Percentiles rank a stretch among this genome's conserved stretches.
phyloP scores from a whole-genome alignment of 1,140 invertebrate genomes.

The Conus ventricosus region DNA sequence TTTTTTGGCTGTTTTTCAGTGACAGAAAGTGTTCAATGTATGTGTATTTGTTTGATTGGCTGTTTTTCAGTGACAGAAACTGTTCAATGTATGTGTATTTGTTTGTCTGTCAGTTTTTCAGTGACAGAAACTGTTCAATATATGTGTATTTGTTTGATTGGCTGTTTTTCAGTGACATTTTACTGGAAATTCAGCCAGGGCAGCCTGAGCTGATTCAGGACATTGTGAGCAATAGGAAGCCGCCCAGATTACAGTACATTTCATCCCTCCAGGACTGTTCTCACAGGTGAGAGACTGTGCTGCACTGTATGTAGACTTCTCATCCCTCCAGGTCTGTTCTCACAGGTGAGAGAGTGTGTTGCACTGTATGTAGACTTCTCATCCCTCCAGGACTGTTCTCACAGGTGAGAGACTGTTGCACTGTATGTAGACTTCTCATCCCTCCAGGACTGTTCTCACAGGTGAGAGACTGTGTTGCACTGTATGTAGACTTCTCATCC shows the following conservation, averaged over 20 bases:
- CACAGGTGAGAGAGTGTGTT: too few relatives aligned
- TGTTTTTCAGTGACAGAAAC: too few relatives aligned
- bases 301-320: too few relatives aligned
- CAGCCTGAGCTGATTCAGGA: neutral
- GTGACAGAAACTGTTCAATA: too few relatives aligned
- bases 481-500: neutral
- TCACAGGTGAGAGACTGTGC: neutral
- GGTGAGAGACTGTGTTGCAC: too few relatives aligned
- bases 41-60: too few relatives aligned
- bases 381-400: neutral
- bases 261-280: neutral
- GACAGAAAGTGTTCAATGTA: too few relatives aligned
- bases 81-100: too few relatives aligned
- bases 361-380: neutral
- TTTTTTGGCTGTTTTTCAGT: too few relatives aligned
- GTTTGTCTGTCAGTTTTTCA: too few relatives aligned
- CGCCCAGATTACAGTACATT: neutral
- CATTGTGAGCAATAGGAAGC: neutral
- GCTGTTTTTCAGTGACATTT: conserved; percentile 17
- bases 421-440: too few relatives aligned
- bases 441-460: too few relatives aligned
- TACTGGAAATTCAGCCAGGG: conserved; percentile 12
- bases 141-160: neutral
- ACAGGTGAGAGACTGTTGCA: neutral
- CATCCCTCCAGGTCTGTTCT: neutral